Evolutionary conservation across 2,113 vertebrate species (phyloP), one percentile per base, ranked within the genome.

Genomic region (Heterochromis multidens): DNA sequence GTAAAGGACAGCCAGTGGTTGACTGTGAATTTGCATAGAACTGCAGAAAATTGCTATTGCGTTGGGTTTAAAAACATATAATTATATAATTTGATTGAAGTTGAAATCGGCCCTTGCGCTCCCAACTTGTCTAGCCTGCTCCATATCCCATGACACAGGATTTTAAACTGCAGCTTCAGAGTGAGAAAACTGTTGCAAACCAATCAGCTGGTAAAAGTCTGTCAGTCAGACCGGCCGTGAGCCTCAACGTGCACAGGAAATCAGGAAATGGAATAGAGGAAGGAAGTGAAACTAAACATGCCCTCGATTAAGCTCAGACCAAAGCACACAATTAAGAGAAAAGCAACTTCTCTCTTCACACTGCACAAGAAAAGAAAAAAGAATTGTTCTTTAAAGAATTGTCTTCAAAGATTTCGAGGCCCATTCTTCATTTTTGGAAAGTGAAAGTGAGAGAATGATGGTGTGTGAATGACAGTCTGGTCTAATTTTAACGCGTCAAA

Each of bases 211-310:
- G 89, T 80, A n/a, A 58, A 67, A 83, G 14, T 31, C 58, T 82
- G 54, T 77, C 63, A 37, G 79, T 72, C 74, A 77, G 77, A 62
- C 27, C 65, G 37, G 80, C 59, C 49, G 25, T 54, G 81, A 86
- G 88, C 62, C 79, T 60, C 77, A 27, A 81, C 88, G 57, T 65
- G 82, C 89, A 88, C 91, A 95, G 91, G 89, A 95, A 95, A 92
- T 93, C 94, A 96, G 95, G 94, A 95, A 96, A 95, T 90, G 86
- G 92, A 95, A 95, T 93, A 87, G 87, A 95, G 95, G 95, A 95
- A 96, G 95, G 95, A 96, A 96, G 93, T 94, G 94, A 95, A 95
- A 95, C 93, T 25, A 80, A 95, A 91, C 91, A 88, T 90, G 87
- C 81, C 77, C 89, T 89, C 79, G 63, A 88, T 92, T 56, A 37